Evolutionary conservation across 1,140 invertebrate genomes (phyloP).

Genomic region (Tenebrio molitor): DNA sequence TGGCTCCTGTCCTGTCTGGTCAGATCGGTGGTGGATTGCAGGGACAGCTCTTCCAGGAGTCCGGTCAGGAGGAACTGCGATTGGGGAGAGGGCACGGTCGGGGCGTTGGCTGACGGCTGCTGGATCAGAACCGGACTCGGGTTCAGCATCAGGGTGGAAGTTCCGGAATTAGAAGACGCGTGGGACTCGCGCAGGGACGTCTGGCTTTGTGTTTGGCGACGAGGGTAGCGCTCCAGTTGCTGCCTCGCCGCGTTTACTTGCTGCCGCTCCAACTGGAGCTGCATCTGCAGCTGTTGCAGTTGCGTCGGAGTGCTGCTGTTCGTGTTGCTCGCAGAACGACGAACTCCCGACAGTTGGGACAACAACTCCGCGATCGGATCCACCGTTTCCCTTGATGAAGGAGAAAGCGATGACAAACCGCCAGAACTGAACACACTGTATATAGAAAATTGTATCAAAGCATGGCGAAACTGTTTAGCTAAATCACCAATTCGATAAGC

Average conservation of each 20-base stretch:
- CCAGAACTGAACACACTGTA: constrained; percentile 75
- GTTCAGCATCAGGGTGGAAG: constrained; percentile 63
- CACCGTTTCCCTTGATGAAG: constrained; percentile 89
- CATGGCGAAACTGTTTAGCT: too few species aligned
- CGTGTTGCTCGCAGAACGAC: constrained; percentile 75
- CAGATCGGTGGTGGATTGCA: constrained; percentile 57
- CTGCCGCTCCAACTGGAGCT: constrained; percentile 88
- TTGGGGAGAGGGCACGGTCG: constrained; percentile 57
- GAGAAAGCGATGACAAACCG: constrained; percentile 83
- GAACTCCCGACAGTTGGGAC: constrained; percentile 89
- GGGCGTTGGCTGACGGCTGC: constrained; percentile 56
- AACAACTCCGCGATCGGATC: constrained; percentile 96
- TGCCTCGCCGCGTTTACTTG: constrained; percentile 87
- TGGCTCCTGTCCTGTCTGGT: constrained; percentile 58
- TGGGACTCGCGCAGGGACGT: constrained; percentile 58
- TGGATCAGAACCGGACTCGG: constrained; percentile 58
- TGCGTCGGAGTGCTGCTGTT: constrained; percentile 77
- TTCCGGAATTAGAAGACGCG: constrained; percentile 56
- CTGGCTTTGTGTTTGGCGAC: constrained; percentile 74
- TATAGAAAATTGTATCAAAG: constrained; percentile 54
- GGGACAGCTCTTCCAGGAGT: constrained; percentile 62
- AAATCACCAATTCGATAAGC: too few species aligned
- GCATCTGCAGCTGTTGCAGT: constrained; percentile 91
- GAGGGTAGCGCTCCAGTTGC: constrained; percentile 87
- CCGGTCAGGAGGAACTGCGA: constrained; percentile 63